Conservation (phyloP, 2,888 invertebrate species). For the Dastarcus helophoroides region DNA sequence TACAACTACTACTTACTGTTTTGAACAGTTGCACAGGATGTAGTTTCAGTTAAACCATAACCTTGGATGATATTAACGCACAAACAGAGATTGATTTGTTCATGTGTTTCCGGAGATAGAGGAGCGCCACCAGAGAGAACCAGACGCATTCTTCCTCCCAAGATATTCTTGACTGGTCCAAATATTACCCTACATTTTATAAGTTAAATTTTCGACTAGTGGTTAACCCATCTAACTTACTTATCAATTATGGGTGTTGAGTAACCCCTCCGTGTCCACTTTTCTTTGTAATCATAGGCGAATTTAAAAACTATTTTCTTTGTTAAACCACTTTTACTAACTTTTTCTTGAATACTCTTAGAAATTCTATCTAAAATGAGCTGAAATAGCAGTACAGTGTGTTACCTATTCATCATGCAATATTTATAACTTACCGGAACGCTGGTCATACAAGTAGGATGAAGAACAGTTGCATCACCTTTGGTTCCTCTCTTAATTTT, state of each 20-base stretch:
- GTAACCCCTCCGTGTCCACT: constrained; percentile 74
- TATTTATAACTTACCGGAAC: constrained; percentile 65
- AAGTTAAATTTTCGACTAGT: too few relatives aligned
- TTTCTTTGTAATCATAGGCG: constrained; percentile 86
- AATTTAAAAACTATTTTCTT: constrained; percentile 83
- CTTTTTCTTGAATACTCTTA: constrained; percentile 92
- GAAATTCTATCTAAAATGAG: constrained; percentile 94
- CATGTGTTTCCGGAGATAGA: constrained; percentile 87
- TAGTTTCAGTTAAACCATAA: constrained; percentile 95
- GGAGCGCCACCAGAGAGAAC: constrained; percentile 94
- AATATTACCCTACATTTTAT: constrained; percentile 53
- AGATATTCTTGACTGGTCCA: constrained; percentile 41
- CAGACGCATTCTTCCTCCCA: constrained; percentile 82
- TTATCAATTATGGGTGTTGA: constrained; percentile 65
- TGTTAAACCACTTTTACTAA: constrained; percentile 67
- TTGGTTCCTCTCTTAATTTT: constrained; percentile 91
- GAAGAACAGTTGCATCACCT: constrained; percentile 85
- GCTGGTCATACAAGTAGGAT: constrained; percentile 89
- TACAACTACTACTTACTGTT: constrained; percentile 44
- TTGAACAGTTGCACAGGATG: constrained; percentile 84
- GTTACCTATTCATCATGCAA: not conserved
- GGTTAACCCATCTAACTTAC: too few relatives aligned
- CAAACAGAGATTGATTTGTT: constrained; percentile 83
- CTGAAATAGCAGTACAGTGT: constrained; percentile 38
- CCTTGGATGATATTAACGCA: constrained; percentile 87